A percentile compares a stretch with the other conserved stretches of the same genome.
Evolutionary conservation across 2,113 vertebrate species (phyloP).

Genomic region (Erpornis zantholeuca): DNA sequence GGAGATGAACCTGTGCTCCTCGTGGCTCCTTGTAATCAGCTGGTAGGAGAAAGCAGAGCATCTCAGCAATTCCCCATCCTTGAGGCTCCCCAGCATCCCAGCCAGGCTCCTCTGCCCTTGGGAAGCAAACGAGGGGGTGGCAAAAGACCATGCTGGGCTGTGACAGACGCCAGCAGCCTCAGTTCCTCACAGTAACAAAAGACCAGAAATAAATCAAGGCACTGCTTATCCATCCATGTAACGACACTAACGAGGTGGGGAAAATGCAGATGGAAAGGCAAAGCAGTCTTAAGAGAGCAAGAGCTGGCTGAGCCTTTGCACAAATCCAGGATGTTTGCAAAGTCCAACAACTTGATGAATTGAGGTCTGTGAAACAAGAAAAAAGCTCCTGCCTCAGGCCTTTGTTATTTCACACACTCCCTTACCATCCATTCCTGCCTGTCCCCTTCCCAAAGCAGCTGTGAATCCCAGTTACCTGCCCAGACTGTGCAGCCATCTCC

Average conservation of each 20-base stretch:
- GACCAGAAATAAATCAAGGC: neutral
- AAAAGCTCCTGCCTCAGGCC: neutral
- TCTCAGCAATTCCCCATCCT: neutral
- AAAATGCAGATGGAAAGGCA: neutral
- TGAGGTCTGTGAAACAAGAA: neutral
- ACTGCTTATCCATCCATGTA: neutral
- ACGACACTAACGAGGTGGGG: fast-evolving
- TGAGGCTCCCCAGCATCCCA: neutral
- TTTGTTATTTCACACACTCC: neutral
- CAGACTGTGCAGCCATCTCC: neutral
- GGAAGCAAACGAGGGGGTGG: fast-evolving
- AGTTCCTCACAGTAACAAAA: neutral
- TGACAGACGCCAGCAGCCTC: neutral
- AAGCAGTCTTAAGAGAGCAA: neutral
- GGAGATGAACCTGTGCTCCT: neutral
- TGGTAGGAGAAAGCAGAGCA: neutral
- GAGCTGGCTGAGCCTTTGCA: neutral
- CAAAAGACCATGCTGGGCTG: neutral
- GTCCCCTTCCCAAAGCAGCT: neutral
- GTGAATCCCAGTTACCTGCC: neutral
- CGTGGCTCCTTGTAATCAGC: too few species aligned
- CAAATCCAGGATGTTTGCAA: neutral
- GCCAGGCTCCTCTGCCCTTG: neutral
- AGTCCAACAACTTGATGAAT: fast-evolving
- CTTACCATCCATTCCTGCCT: neutral